These are phyloP conservation scores for Stegodyphus mimosarum DNA, from an alignment of 1,140 invertebrate species.

Conservation along the genomic window DNA sequence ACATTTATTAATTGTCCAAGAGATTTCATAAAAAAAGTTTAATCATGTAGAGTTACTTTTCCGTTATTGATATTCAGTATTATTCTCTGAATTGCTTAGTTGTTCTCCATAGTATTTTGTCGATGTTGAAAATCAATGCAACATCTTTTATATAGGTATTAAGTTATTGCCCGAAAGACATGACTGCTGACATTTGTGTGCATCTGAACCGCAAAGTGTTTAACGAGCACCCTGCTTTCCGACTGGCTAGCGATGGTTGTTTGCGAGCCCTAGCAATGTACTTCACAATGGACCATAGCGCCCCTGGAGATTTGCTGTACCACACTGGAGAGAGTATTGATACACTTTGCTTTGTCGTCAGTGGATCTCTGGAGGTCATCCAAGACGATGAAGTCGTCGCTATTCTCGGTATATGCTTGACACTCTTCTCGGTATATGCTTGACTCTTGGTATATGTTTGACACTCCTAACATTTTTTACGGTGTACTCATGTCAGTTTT, in stretches of 20 bases:
- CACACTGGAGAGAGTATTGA: conserved; percentile 99
- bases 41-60: no score
- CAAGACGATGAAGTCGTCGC: conserved; percentile 99
- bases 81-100: no score
- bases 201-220: conserved; percentile 99
- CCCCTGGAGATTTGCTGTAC: conserved; percentile 93
- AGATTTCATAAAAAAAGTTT: no score
- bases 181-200: conserved; percentile 98
- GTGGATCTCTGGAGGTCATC: conserved; percentile 98
- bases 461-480: no score
- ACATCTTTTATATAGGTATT: conserved; percentile 73
- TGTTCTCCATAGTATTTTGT: neutral
- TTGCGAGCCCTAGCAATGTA: conserved; percentile 98
- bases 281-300: conserved; percentile 98
- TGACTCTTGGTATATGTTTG: no score
- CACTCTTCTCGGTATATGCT: no score
- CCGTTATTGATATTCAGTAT: no score
- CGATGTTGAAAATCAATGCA: neutral
- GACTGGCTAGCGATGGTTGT: conserved; percentile 97
- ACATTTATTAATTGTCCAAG: no score
- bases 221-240: conserved; percentile 99
- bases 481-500: no score
- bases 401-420: conserved; percentile 75
- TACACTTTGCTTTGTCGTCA: conserved; percentile 98
- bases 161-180: conserved; percentile 99